phyloP scores from a whole-genome alignment of 2,888 invertebrate species.

The Protophormia terraenovae region DNA sequence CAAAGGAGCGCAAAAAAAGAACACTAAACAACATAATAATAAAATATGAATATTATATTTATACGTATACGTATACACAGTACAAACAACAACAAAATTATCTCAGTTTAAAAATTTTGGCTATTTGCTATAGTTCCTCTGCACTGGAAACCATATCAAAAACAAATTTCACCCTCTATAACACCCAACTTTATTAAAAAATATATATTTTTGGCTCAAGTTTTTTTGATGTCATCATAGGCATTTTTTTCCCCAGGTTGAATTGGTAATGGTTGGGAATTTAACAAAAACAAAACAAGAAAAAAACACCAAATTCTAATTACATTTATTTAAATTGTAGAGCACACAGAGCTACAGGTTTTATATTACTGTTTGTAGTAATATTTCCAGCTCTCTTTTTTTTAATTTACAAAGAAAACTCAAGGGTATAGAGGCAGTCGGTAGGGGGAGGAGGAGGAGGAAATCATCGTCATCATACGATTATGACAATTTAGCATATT shows the following conservation, averaged over 20 bases:
- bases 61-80: background rate
- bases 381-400: background rate
- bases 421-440: background rate
- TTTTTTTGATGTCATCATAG: constrained; percentile 12
- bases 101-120: constrained; percentile 26
- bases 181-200: background rate
- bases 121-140: constrained; percentile 13
- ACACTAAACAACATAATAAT: constrained; percentile 13
- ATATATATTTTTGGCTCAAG: background rate
- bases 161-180: constrained; percentile 21
- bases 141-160: constrained; percentile 26
- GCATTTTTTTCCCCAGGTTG: background rate
- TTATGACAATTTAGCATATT: constrained; percentile 67
- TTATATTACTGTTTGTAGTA: constrained; percentile 36
- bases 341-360: constrained; percentile 62
- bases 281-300: constrained; percentile 3
- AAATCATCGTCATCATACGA: constrained; percentile 39
- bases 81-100: constrained; percentile 20
- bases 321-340: constrained; percentile 66
- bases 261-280: background rate
- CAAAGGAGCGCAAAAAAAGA: background rate
- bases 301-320: constrained; percentile 59
- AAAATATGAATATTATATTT: constrained; percentile 46
- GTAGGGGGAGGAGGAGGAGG: background rate
- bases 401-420: background rate